A percentile compares a stretch with the other conserved stretches of the same genome.
Evolutionary conservation across 2,113 vertebrate species (phyloP).

Genomic region (Neotragus moschatus): DNA sequence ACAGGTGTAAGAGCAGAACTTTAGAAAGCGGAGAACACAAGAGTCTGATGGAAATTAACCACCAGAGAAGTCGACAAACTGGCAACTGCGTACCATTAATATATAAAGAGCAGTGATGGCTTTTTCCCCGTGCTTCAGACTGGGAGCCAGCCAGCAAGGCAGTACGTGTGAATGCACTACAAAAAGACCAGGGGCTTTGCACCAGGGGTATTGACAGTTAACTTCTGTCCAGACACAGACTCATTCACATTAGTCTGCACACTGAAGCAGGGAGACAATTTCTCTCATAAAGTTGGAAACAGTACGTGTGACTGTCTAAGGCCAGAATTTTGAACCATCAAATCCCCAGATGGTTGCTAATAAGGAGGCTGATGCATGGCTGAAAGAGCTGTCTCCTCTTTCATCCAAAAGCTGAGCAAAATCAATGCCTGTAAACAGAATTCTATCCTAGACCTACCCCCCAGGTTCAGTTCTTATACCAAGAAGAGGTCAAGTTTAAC

Average conservation of each 20-base stretch:
- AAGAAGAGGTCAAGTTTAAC: neutral
- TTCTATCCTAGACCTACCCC: neutral
- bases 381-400: neutral
- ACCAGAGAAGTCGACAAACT: neutral
- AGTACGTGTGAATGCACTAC: neutral
- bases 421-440: neutral
- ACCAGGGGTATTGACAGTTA: neutral
- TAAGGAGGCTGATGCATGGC: neutral
- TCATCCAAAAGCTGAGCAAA: neutral
- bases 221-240: neutral
- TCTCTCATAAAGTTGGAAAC: neutral
- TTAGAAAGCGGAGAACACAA: neutral
- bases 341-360: neutral
- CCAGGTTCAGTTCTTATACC: neutral
- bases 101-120: neutral
- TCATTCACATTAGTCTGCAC: neutral
- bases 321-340: slow-evolving; percentile 12
- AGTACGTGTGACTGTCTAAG: neutral
- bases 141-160: neutral
- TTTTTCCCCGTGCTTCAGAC: neutral
- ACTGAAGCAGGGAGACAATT: neutral
- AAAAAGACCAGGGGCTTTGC: neutral
- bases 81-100: neutral
- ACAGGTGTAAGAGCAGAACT: slow-evolving; percentile 7
- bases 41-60: slow-evolving; percentile 38